These are phyloP conservation scores for Drosophila seguyi DNA, from an alignment of 1,140 invertebrate species.

Conservation along the genomic window DNA sequence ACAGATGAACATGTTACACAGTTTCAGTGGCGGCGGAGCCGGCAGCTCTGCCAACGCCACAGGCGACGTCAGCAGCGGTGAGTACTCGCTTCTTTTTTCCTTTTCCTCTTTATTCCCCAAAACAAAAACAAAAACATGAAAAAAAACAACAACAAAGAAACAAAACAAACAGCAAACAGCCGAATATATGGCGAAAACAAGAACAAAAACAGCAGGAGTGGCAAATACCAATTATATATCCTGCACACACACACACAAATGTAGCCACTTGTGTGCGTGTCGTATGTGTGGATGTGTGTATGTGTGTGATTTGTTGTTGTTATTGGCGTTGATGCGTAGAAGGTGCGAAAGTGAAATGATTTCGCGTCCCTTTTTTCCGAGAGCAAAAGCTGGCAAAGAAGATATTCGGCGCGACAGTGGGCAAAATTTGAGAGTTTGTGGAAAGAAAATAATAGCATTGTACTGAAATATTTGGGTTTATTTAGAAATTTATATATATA, in stretches of 20 bases:
- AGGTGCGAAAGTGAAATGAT: constrained; percentile 79
- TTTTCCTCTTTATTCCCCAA: background rate
- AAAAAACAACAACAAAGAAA: constrained; percentile 19
- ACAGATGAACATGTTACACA: constrained; percentile 83
- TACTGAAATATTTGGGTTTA: background rate
- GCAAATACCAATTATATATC: constrained; percentile 37
- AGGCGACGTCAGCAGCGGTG: constrained; percentile 74
- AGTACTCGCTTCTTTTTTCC: constrained; percentile 38
- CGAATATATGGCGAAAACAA: constrained; percentile 19
- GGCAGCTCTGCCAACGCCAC: constrained; percentile 59
- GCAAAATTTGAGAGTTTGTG: background rate
- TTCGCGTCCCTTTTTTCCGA: constrained; percentile 39
- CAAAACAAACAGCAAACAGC: constrained; percentile 22
- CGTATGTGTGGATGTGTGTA: constrained; percentile 13
- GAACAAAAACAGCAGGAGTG: constrained; percentile 42
- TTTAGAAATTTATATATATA: background rate
- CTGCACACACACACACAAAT: constrained; percentile 17
- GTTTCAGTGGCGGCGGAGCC: constrained; percentile 72
- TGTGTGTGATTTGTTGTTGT: constrained; percentile 26
- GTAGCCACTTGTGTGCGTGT: constrained; percentile 18
- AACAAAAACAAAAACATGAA: constrained; percentile 18
- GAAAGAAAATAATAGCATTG: background rate
- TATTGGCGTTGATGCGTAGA: constrained; percentile 64
- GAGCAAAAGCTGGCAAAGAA: constrained; percentile 3
- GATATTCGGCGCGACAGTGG: constrained; percentile 24